These are phyloP conservation scores for Tryphoninae sp. DNA, from an alignment of 2,888 invertebrate genomes.

Conservation along the genomic window DNA sequence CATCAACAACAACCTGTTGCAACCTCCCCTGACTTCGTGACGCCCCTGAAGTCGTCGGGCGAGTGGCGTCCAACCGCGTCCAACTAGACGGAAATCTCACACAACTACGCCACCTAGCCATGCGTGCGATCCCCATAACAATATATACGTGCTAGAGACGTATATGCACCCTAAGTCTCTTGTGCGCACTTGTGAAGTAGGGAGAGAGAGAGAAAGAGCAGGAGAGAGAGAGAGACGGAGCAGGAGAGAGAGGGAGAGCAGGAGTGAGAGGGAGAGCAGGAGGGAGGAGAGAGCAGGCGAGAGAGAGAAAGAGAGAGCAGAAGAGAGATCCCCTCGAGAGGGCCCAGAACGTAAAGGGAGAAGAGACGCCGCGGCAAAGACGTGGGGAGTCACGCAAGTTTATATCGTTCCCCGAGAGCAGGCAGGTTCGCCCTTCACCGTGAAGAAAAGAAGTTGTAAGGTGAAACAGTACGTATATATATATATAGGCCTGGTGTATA, in stretches of 20 bases:
- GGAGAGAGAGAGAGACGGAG: no score
- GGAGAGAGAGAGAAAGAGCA: no score
- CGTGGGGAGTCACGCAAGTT: constrained; percentile 38
- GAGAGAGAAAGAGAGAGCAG: not conserved
- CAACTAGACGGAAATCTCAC: constrained; percentile 47
- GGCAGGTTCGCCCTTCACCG: constrained; percentile 26
- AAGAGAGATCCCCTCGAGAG: constrained; percentile 21
- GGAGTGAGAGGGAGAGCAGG: no score
- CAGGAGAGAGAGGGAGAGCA: no score
- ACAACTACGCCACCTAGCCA: constrained; percentile 1
- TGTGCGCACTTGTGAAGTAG: not conserved
- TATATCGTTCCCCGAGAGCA: not conserved
- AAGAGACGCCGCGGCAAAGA: constrained; percentile 4
- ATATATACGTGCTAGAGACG: not conserved
- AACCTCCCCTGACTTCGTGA: constrained; percentile 69
- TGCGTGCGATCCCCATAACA: not conserved
- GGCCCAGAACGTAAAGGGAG: constrained; percentile 6
- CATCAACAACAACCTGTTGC: constrained; percentile 75
- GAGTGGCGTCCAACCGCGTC: constrained; percentile 62
- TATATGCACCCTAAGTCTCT: not conserved
- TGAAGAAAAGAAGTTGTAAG: not conserved
- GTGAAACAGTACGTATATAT: constrained; percentile 9
- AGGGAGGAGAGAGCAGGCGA: not conserved
- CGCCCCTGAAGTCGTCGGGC: constrained; percentile 51
- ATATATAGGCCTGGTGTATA: constrained; percentile 11